phyloP scores from a whole-genome alignment of 2,113 vertebrate genomes.

The Nematolebias whitei region DNA sequence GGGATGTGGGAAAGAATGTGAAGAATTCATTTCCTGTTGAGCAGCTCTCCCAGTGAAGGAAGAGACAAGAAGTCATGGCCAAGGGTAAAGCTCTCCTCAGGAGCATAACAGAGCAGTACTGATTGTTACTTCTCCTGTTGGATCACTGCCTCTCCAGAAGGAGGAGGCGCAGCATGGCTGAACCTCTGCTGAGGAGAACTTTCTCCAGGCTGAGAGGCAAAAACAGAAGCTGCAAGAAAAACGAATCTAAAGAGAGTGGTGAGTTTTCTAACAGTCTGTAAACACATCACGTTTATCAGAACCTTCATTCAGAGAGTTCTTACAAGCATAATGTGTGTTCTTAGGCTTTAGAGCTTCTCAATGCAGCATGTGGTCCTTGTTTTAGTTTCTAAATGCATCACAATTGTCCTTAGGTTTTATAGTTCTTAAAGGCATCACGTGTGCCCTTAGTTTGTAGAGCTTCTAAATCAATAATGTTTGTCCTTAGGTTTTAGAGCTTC shows the following conservation, averaged over 20 bases:
- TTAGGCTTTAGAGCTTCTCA: no score
- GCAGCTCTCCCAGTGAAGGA: slow-evolving; percentile 39
- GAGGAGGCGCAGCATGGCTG: slow-evolving; percentile 52
- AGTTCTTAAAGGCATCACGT: neutral
- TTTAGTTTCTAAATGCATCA: no score
- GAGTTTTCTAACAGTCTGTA: slow-evolving; percentile 25
- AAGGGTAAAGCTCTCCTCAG: neutral
- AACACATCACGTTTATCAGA: neutral
- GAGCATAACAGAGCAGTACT: slow-evolving; percentile 18
- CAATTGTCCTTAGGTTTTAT: no score
- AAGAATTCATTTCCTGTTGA: slow-evolving; percentile 74
- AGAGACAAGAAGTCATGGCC: slow-evolving; percentile 26
- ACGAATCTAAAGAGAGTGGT: slow-evolving; percentile 48
- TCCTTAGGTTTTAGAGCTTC: no score
- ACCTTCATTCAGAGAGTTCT: neutral
- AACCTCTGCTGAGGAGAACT: slow-evolving; percentile 70
- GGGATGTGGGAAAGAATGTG: slow-evolving; percentile 73
- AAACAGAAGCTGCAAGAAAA: slow-evolving; percentile 56
- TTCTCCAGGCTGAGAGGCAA: slow-evolving; percentile 67
- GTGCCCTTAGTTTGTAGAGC: no score
- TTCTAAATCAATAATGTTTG: no score
- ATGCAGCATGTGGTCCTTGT: no score
- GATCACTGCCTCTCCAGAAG: slow-evolving; percentile 2
- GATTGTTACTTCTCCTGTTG: slow-evolving; percentile 31
- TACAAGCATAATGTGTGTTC: no score